Evolutionary conservation across 2,113 vertebrate genomes (phyloP).

Genomic region (Indicator maculatus): DNA sequence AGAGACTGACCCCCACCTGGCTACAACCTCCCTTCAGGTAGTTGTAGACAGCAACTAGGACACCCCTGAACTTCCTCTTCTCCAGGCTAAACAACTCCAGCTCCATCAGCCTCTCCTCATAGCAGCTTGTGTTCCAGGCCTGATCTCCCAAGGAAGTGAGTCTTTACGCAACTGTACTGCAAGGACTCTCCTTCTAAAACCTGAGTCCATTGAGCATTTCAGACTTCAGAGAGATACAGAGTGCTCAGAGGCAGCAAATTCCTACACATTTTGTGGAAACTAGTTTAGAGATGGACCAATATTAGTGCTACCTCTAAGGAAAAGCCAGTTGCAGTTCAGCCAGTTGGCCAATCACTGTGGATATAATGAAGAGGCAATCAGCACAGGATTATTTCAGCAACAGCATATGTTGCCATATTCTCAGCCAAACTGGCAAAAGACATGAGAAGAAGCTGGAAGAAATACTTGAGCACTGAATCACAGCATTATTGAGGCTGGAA

Average conservation of each 20-base stretch:
- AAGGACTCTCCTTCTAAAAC: not conserved
- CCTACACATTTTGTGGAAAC: not conserved
- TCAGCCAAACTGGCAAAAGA: constrained; percentile 65
- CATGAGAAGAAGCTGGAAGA: constrained; percentile 24
- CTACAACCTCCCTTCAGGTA: too few species aligned
- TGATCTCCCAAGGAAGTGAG: not conserved
- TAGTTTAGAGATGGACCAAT: not conserved
- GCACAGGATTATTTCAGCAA: constrained; percentile 38
- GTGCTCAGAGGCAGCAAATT: not conserved
- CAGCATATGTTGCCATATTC: constrained; percentile 36
- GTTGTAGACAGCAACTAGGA: too few species aligned
- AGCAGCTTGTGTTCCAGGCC: not conserved
- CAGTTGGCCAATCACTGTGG: constrained; percentile 35
- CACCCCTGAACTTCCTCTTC: too few species aligned
- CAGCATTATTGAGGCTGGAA: too few species aligned
- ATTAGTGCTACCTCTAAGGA: not conserved
- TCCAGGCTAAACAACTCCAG: too few species aligned
- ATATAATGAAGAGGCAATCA: constrained; percentile 36
- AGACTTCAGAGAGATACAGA: not conserved
- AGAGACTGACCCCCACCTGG: too few species aligned
- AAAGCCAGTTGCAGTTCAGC: constrained; percentile 43
- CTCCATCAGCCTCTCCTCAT: too few species aligned
- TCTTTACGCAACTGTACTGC: accelerated
- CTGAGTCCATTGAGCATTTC: not conserved
- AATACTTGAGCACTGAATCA: not conserved